Base-by-base conservation (phyloP, 2,888 invertebrate species). In the Chrysolina americana region DNA sequence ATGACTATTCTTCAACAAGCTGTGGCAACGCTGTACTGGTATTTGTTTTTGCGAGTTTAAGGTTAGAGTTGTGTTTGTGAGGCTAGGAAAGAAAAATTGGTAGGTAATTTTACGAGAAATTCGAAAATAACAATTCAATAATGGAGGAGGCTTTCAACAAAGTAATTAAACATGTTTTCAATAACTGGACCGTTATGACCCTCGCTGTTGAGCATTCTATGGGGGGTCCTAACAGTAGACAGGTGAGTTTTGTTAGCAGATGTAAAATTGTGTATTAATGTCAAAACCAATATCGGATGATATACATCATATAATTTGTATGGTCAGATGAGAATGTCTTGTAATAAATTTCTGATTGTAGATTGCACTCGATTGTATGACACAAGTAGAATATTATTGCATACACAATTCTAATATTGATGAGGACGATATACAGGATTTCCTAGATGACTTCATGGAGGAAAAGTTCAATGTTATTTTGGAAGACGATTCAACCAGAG, bases 151-250 rank as follows among this genome's bases (percentile, higher is more conserved):
- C 89, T 56, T 93, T 93, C 84, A 90, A 90, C 78, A 89, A 90
- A 73, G 89, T 92, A 79, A 92, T 94, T 9, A 92, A 93, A 83
- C 90, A 91, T 81, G 90, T 94, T 64, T 91, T 94, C 73, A 93
- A 92, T 81, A 93, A 93, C 83, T 94, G 94, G 94, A 92, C 93
- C 19, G 93, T 92, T 6, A 85, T 94, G 41, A 91, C 92, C 81
- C 86, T 94, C 41, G 93, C 93, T 44, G 93, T 94, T 0, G 93
- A 94, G 86, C 93, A 94, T 90, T 92, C 92, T 79, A 92, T 93
- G 92, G 93, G 92, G 44, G 93, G 93, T 23, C 91, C 92, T 21
- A 91, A 92, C 80, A 92, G 93, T 59, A 92, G 91, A 88, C 90
- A 93, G 88, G 93, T 93, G 87, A 78, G 41, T 59, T 64, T 47